Base-by-base conservation (phyloP, 2,113 vertebrate genomes). In the Colius striatus region DNA sequence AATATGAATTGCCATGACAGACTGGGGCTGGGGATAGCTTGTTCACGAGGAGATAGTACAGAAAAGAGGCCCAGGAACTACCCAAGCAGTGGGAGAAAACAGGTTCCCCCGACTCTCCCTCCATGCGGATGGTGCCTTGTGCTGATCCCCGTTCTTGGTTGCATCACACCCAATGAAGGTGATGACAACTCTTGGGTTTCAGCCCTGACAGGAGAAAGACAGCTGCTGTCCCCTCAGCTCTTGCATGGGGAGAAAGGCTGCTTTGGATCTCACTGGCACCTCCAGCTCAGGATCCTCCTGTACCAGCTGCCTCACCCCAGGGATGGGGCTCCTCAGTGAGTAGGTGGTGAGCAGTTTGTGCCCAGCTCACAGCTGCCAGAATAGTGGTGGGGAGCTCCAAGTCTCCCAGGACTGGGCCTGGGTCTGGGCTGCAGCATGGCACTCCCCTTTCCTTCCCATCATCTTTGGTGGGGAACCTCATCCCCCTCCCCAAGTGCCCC, bases 1-100 rank as follows among this genome's bases (percentile, higher is more conserved):
- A 74, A 29, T 41, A 6, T 0, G 1, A 78, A 85, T 15, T 48
- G 11, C 3, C 0, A 0, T 1, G 2, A 22, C 17, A 25, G 38
- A 11, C 41, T 62, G 30, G 20, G 50, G 11, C 23, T 17, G 60
- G 18, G 25, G 45, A 66, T 20, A 88, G 4, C 5, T 16, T 13
- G 10, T 13, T 6, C 60, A 47, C 65, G 25, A 77, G 15, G 12
- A 67, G 27, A 76, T 38, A 8, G 13, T 6, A 17, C n/a, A 38
- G 26, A 32, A 77, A 60, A 16, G 53, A 58, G 25, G 23, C 32
- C 9, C 25, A 36, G 29, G 34, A 84, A 68, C 29, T 3, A 7
- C 38, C 38, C 12, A 12, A 12, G 10, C 8, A 34, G 2, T 14
- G n/a, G 32, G 32, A 57, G 60, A 74, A 70, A 66, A 65, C 0